Base-by-base conservation (phyloP, 53 echinoderm and acorn worm species). In the Apostichopus leukothele region DNA sequence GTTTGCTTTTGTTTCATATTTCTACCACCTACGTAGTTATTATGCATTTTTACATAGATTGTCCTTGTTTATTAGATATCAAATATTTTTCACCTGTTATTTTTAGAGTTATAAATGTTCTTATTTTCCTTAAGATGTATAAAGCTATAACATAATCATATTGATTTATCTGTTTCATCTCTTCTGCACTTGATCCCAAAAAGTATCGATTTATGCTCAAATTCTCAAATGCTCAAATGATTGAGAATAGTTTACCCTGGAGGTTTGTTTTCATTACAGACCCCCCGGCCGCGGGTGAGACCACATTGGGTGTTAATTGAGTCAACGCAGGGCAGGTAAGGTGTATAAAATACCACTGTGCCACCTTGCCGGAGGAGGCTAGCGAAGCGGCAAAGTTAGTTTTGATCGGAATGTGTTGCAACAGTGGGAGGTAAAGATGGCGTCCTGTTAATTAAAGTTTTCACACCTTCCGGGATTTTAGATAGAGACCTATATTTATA, bases 291-390 rank as follows among this genome's bases (percentile, higher is more conserved):
- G 57, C 86, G 61, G 86, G 86, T 39, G 50, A 60, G 74, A 74
- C 74, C 75, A 75, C 75, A 75, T 87, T 87, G 88, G 88, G 88
- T 74, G 75, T 87, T 87, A 87, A 87, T 87, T 87, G 88, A 87
- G 88, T n/a, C 60, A 75, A 87, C 14, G 51, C 68, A 86, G 73
- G 53, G 53, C 66, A 57, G 55, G 84, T 25, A 25, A 61, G 84
- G 66, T 25, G 60, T 26, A 59, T 55, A 12, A 84, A 60, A 84
- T 84, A 84, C 84, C 84, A 84, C 60, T 26, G 63, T 60, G 84
- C 84, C 84, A 84, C 84, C 84, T 84, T 60, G 84, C 84, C 84
- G 57, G 23, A 84, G 84, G 84, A 57, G 25, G 61, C 75, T 63
- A 63, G 5, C 23, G 75, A 75, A 19, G 21, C 9, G 23, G 75